Conservation (phyloP, 2,113 vertebrate species). For the Hemicordylus capensis region DNA sequence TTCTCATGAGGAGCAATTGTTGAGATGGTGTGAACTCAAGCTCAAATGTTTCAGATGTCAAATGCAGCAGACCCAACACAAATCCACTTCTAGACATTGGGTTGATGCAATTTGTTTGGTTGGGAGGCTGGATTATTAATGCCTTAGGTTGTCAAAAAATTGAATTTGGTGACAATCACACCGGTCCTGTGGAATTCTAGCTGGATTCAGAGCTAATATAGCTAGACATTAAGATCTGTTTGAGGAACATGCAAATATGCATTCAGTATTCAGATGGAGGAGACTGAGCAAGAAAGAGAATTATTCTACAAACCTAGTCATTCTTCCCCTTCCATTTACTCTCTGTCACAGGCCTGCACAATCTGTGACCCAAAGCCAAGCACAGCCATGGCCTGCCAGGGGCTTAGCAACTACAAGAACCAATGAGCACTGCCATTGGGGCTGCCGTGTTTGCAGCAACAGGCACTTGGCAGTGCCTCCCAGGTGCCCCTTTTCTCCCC, state of each 20-base stretch:
- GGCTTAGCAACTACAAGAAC: background rate
- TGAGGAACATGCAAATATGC: background rate
- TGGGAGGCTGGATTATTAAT: conserved; percentile 39
- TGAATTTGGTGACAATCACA: background rate
- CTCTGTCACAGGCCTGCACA: background rate
- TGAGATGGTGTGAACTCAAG: conserved; percentile 12
- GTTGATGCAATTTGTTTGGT: conserved; percentile 38
- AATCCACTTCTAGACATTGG: conserved; percentile 18
- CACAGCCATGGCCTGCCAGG: background rate
- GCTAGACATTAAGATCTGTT: background rate
- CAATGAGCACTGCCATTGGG: too few relatives aligned
- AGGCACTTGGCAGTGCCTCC: too few relatives aligned
- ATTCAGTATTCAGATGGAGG: background rate
- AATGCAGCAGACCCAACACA: conserved; percentile 31
- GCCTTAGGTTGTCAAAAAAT: conserved; percentile 10
- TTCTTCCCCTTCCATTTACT: background rate
- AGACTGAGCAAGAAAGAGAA: background rate
- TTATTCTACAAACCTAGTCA: background rate
- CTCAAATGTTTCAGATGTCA: conserved; percentile 14
- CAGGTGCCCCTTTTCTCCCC: too few relatives aligned
- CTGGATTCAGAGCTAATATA: conserved; percentile 8
- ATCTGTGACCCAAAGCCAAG: background rate
- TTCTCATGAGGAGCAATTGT: background rate
- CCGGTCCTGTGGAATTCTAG: background rate
- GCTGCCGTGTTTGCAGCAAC: too few relatives aligned